Evolutionary conservation across 64 coral and sea anemone genomes (phyloP).

Genomic region (Trachythela sp.): DNA sequence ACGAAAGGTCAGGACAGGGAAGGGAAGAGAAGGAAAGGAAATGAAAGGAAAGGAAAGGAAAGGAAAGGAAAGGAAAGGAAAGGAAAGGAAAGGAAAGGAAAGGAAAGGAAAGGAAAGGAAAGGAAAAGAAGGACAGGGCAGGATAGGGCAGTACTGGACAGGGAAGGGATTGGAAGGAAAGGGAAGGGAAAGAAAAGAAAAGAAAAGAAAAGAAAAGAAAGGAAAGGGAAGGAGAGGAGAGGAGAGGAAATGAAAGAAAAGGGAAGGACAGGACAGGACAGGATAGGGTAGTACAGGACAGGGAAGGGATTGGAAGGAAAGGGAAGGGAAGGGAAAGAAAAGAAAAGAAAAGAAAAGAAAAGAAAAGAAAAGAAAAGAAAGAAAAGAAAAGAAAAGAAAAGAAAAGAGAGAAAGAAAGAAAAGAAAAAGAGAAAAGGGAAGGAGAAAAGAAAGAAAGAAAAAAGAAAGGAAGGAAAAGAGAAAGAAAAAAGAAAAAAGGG

Average conservation of each 20-base stretch:
- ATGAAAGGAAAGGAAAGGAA: no score
- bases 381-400: not conserved
- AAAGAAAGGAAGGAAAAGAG: not conserved
- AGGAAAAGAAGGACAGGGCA: not conserved
- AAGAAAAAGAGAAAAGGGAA: not conserved
- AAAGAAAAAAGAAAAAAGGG: not conserved
- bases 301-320: not conserved
- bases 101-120: not conserved
- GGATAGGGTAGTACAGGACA: not conserved
- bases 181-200: not conserved
- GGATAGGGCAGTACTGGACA: not conserved
- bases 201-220: not conserved
- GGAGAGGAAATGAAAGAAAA: not conserved
- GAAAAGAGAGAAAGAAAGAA: not conserved
- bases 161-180: not conserved
- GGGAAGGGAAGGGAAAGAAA: not conserved
- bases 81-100: not conserved
- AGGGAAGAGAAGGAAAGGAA: no score
- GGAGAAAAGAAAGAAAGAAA: not conserved
- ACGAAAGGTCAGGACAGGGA: not conserved
- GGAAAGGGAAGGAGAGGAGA: not conserved
- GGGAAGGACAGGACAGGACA: not conserved
- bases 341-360: not conserved
- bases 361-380: not conserved
- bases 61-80: not conserved